Percentiles rank a stretch among this genome's conserved stretches.
phyloP scores from a whole-genome alignment of 2,797 vertebrate genomes.

The Tenualosa thibaudeaui region DNA sequence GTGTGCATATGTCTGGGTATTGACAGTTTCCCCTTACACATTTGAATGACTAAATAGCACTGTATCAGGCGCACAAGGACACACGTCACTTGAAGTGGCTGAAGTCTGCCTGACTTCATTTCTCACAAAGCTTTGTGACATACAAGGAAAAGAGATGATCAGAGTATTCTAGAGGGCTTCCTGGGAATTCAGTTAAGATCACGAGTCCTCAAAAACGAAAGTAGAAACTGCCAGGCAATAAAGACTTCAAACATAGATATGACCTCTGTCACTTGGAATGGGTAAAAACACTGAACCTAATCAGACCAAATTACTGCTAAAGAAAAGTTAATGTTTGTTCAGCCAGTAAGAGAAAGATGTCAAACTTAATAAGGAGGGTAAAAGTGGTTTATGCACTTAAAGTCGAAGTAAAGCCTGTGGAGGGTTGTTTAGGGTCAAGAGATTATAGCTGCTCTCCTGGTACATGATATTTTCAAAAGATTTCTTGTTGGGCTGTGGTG shows the following conservation, averaged over 20 bases:
- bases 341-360: not conserved
- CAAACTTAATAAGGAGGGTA: not conserved
- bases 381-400: not conserved
- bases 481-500: constrained; percentile 35
- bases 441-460: not conserved
- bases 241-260: not conserved
- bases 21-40: not conserved
- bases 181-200: not conserved
- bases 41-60: constrained; percentile 5
- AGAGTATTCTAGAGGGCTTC: not conserved
- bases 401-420: not conserved
- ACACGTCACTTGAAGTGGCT: not conserved
- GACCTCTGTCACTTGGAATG: not conserved
- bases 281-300: not conserved
- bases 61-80: not conserved
- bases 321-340: not conserved
- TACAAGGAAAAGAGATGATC: not conserved
- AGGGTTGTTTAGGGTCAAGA: not conserved
- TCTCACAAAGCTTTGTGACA: not conserved
- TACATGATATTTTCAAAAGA: not conserved
- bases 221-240: not conserved
- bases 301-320: not conserved
- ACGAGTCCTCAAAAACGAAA: not conserved
- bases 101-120: not conserved
- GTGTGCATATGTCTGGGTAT: constrained; percentile 1